Evolutionary conservation across 2,113 vertebrate genomes (phyloP).

Genomic region (Vulpes ferrilata): DNA sequence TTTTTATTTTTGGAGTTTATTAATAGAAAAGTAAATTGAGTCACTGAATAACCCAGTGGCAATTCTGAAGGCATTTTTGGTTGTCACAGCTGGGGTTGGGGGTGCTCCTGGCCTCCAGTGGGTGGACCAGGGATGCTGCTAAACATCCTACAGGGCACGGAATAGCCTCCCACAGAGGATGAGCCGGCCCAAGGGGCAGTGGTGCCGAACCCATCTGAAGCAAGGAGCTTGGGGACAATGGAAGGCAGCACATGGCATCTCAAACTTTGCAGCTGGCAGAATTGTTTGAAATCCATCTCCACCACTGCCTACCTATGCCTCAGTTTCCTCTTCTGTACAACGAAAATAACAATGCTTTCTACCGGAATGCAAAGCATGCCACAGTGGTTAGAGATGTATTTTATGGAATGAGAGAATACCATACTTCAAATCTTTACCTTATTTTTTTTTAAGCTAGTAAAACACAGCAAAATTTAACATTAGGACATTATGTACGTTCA

Average conservation of each 20-base stretch:
- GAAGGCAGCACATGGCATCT: neutral
- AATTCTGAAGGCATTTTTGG: neutral
- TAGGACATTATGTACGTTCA: neutral
- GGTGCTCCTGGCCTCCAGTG: neutral
- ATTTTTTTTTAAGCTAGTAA: neutral
- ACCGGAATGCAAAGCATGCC: neutral
- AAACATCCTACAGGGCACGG: neutral
- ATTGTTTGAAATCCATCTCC: neutral
- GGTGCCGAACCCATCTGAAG: neutral
- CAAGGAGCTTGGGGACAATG: neutral
- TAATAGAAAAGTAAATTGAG: neutral
- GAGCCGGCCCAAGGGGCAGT: neutral
- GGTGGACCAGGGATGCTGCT: neutral
- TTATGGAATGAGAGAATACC: neutral
- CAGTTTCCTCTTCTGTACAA: neutral
- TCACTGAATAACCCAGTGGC: neutral
- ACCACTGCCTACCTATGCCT: neutral
- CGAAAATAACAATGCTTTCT: neutral
- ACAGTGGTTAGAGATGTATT: neutral
- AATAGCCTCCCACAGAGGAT: neutral
- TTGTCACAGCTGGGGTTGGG: neutral
- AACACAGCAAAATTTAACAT: neutral
- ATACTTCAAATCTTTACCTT: neutral
- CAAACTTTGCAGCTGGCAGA: neutral
- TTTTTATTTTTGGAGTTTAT: conserved; percentile 7